Base-by-base conservation (phyloP, 92 coral and sea anemone species). In the Epizoanthus stellaris region DNA sequence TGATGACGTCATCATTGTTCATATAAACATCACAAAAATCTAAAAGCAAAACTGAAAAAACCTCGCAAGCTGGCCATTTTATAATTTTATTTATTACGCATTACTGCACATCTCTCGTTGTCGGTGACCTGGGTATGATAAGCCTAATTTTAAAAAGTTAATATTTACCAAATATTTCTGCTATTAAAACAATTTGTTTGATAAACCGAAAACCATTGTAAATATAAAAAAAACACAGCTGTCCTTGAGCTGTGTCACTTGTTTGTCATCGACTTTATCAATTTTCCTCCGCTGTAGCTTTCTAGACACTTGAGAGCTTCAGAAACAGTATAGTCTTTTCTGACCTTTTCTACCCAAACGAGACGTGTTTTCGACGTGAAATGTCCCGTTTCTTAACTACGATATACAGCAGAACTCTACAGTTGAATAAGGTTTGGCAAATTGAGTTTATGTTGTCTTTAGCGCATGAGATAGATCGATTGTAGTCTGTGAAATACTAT, bases 141-240 rank as follows among this genome's bases (percentile, higher is more conserved):
- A 49, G 6, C 10, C 9, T 49, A 8, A 49, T 49, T 49, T 10
- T 30, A 8, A 49, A 13, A 36, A 36, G 82, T 77, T 77, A 77
- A 77, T 77, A 77, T 77, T 77, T 40, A 40, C 40, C 23, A 61
- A 60, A 34, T 19, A 17, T 60, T 43, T 59, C 66, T 61, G 70
- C 43, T 79, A 40, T 79, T 20, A 2, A 79, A 79, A 61, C 72
- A 79, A 62, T 43, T 13, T 79, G 72, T 79, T 79, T 79, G 65
- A 79, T 45, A n/a, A 79, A 61, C 83, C 83, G 83, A 70, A 79
- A 79, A 79, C 70, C 60, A 19, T 14, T 34, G 40, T 12, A 25
- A 64, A 76, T 76, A 39, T 59, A 54, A 16, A 39, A 34, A 34
- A 38, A 7, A 19, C n/a, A 61, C 82, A 77, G 70, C 68, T 77